Percentiles rank a stretch among this genome's conserved stretches.
These are phyloP conservation scores for Diplogasteroides magnus DNA, from an alignment of 1,140 invertebrate genomes.

Conservation along the genomic window DNA sequence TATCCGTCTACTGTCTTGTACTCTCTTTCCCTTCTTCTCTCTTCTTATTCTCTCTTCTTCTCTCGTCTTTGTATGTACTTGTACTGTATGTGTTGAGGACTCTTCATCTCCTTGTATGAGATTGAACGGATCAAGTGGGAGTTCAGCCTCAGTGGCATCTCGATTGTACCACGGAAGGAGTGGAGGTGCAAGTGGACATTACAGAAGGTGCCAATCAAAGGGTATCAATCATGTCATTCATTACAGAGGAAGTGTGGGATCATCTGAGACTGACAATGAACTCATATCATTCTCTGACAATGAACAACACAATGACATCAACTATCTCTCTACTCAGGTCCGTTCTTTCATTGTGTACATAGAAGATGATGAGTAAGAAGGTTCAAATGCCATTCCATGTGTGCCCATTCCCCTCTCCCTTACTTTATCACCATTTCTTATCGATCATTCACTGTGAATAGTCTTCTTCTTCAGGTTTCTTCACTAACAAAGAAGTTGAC, in stretches of 20 bases:
- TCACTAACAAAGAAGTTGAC: constrained; percentile 9
- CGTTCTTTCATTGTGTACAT: constrained; percentile 9
- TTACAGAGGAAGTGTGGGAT: constrained; percentile 11
- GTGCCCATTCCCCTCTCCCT: too few relatives aligned
- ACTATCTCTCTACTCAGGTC: constrained; percentile 8
- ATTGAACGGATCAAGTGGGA: constrained; percentile 25
- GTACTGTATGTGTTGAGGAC: too few relatives aligned
- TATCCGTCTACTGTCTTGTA: too few relatives aligned
- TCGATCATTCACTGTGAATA: constrained; percentile 6
- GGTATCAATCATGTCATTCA: neutral
- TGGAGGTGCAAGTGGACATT: constrained; percentile 7
- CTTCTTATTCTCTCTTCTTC: too few relatives aligned
- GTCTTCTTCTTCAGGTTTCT: constrained; percentile 3
- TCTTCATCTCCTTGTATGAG: constrained; percentile 18
- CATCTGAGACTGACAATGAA: constrained; percentile 23
- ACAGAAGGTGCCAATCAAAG: neutral
- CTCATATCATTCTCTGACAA: constrained; percentile 29
- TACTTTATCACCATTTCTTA: too few relatives aligned
- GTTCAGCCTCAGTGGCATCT: constrained; percentile 31
- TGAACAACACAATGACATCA: constrained; percentile 22
- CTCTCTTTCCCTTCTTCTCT: too few relatives aligned
- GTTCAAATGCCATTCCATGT: too few relatives aligned
- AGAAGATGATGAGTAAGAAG: too few relatives aligned
- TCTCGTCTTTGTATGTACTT: too few relatives aligned
- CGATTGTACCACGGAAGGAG: constrained; percentile 31